phyloP scores from a whole-genome alignment of 2,113 vertebrate species.

The Nycticorax nycticorax region DNA sequence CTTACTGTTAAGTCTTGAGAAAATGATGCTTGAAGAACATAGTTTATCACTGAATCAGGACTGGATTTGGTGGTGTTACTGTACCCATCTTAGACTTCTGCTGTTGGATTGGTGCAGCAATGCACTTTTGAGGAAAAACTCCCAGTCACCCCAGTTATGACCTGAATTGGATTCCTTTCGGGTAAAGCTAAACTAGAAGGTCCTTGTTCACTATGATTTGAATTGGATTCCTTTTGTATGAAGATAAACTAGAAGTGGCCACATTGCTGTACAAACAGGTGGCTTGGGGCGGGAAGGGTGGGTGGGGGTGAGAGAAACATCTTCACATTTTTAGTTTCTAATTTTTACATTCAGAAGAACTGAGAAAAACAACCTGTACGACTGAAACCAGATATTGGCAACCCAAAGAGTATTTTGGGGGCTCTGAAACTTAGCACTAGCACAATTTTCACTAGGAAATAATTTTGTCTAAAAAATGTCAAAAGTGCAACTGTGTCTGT shows the following conservation, averaged over 20 bases:
- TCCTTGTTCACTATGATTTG: not conserved
- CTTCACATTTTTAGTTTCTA: not conserved
- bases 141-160: not conserved
- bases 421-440: not conserved
- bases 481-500: not conserved
- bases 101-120: not conserved
- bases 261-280: not conserved
- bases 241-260: not conserved
- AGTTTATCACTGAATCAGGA: not conserved
- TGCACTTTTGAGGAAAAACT: not conserved
- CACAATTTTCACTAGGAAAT: not conserved
- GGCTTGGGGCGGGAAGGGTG: accelerated
- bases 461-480: not conserved
- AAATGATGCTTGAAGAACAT: not conserved
- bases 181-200: not conserved
- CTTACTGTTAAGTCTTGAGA: not conserved
- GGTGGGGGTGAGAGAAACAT: accelerated
- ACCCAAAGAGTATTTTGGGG: not conserved
- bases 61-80: not conserved
- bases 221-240: not conserved
- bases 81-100: not conserved
- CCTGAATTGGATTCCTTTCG: not conserved
- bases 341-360: not conserved
- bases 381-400: accelerated
- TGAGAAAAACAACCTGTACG: not conserved